Base-by-base conservation (phyloP, 92 coral and sea anemone genomes). In the Scolanthus callimorphus region DNA sequence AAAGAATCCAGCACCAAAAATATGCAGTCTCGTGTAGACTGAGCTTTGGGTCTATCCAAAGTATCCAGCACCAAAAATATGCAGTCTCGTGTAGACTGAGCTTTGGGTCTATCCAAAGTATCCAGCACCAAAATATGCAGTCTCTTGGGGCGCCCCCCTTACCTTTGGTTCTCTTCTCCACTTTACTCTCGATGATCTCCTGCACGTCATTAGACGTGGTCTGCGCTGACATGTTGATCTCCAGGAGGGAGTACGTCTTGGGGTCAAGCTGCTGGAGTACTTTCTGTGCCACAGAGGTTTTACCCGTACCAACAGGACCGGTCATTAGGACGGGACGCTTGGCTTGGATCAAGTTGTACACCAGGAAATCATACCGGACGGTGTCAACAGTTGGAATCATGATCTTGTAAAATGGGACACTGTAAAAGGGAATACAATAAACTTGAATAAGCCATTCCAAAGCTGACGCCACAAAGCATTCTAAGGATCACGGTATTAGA, bases 351-450 rank as follows among this genome's bases (percentile, higher is more conserved):
- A 94, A 69, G 73, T 86, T 94, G 72, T 94, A 84, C 67, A 94
- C 99, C 62, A 94, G 75, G 94, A 94, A 94, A 74, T 94, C 96
- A 73, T 94, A 94, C 17, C 99, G 84, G 20, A 94, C 99, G 0
- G 99, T 94, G 68, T 94, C 99, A 39, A 94, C 99, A 0, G 99
- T 94, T 24, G 99, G 99, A n/a, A 94, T 87, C 79, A 86, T 88
- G 66, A 94, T 94, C 83, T 94, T 94, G 83, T 94, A 94, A 70
- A 94, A 94, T 12, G 99, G 96, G 27, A 78, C 86, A 60, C 99
- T 46, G 41, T 15, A 15, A 34, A 6, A 34, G 41, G 15, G 41
- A 6, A 34, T 15, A 34, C n/a, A n/a, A n/a, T n/a, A n/a, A n/a
- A n/a, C n/a, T n/a, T n/a, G n/a, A n/a, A n/a, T n/a, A n/a, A n/a